A percentile compares a stretch with the other conserved stretches of the same genome.
These are phyloP conservation scores for Nasonia longicornis DNA, from an alignment of 1,140 invertebrate species.

Conservation along the genomic window DNA sequence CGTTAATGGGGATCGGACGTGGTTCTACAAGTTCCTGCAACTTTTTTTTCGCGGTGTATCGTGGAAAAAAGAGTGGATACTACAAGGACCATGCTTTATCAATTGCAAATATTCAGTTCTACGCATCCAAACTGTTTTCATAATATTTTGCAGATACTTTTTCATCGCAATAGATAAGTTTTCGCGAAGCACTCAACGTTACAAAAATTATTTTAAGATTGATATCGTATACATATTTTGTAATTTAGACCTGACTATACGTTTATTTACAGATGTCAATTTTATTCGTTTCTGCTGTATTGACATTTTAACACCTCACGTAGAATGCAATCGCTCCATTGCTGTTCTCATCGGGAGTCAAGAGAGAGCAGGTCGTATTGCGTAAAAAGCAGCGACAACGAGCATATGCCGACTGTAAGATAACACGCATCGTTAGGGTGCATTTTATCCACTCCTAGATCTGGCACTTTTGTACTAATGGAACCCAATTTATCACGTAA, in stretches of 20 bases:
- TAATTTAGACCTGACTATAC: too few relatives aligned
- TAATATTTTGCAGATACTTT: too few relatives aligned
- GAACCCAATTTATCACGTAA: neutral
- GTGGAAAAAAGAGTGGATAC: neutral
- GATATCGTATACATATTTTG: too few relatives aligned
- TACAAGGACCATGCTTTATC: neutral
- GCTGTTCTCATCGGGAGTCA: neutral
- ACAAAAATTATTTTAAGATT: too few relatives aligned
- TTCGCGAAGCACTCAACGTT: too few relatives aligned
- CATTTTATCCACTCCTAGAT: neutral
- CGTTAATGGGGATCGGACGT: neutral
- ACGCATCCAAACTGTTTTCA: neutral
- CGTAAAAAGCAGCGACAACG: conserved; percentile 50
- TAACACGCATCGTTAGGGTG: conserved; percentile 42
- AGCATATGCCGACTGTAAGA: conserved; percentile 64
- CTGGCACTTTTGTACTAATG: neutral
- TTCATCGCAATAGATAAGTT: too few relatives aligned
- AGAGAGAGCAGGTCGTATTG: conserved; percentile 11
- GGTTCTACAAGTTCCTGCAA: neutral
- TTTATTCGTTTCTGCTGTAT: neutral
- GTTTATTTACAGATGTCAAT: neutral
- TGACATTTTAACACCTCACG: neutral
- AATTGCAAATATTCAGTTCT: neutral
- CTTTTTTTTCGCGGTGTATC: neutral
- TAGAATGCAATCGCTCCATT: neutral